phyloP scores from a whole-genome alignment of 2,797 vertebrate genomes.

The Onychomys torridus region DNA sequence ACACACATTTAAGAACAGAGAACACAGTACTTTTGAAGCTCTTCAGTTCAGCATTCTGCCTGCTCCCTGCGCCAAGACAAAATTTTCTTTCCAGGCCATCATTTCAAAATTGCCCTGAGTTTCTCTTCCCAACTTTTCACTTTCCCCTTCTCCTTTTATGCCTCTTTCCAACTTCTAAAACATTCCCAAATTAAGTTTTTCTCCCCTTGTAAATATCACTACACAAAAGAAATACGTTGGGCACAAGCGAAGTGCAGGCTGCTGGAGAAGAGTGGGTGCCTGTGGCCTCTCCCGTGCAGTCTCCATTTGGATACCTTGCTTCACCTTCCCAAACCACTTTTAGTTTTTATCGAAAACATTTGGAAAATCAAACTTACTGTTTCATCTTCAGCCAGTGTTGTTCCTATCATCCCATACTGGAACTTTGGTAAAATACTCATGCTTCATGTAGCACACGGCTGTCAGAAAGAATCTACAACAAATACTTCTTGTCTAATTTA shows the following conservation, averaged over 20 bases:
- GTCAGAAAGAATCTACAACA: conserved; percentile 4
- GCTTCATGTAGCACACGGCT: background rate
- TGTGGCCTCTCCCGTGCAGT: accelerated
- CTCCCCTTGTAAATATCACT: background rate
- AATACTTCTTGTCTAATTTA: conserved; percentile 46
- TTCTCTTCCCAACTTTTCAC: background rate
- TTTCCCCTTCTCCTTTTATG: background rate
- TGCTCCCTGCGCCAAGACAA: background rate
- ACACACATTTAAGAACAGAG: background rate
- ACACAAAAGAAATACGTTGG: background rate
- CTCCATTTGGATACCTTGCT: background rate
- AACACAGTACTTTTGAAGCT: background rate
- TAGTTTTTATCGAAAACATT: conserved; percentile 32
- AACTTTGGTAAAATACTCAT: background rate
- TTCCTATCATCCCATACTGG: background rate
- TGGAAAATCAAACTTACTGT: background rate
- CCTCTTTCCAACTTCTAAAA: background rate
- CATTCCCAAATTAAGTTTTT: background rate
- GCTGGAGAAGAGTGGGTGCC: background rate
- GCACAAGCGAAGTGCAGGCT: background rate
- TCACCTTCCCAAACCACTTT: conserved; percentile 38
- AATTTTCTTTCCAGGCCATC: background rate
- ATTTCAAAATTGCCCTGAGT: background rate
- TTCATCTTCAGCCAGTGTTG: background rate
- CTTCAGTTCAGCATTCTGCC: background rate